phyloP scores from a whole-genome alignment of 1,140 invertebrate species.

The Drosophila kikkawai region DNA sequence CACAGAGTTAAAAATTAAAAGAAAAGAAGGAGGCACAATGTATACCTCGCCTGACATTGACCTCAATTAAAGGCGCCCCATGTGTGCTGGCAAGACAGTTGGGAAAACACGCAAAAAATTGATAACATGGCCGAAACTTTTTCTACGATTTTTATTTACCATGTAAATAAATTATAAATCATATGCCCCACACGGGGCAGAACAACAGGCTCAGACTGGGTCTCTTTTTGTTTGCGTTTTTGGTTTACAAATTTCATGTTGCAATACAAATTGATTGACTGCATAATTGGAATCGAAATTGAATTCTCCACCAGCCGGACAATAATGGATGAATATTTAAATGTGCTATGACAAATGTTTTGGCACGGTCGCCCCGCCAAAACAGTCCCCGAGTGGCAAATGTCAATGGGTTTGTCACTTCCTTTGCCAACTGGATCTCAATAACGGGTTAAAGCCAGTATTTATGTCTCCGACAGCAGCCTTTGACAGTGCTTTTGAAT shows the following conservation, averaged over 20 bases:
- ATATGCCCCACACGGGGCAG: conserved; percentile 27
- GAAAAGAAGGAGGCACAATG: conserved; percentile 6
- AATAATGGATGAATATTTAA: conserved; percentile 63
- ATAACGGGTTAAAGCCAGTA: conserved; percentile 15
- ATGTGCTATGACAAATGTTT: conserved; percentile 66
- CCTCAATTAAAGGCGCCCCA: conserved; percentile 52
- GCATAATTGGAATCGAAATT: conserved; percentile 54
- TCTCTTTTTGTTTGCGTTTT: conserved; percentile 33
- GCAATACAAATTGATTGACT: conserved; percentile 51
- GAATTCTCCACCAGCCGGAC: conserved; percentile 22
- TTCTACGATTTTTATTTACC: conserved; percentile 35
- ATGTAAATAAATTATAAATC: conserved; percentile 65
- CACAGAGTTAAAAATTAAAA: conserved; percentile 5
- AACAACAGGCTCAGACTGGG: conserved; percentile 15
- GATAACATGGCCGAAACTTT: conserved; percentile 40
- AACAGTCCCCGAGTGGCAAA: conserved; percentile 29
- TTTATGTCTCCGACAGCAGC: conserved; percentile 26
- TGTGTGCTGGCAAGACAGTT: conserved; percentile 38
- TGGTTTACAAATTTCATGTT: conserved; percentile 21
- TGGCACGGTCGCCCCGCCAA: conserved; percentile 21
- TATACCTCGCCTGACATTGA: conserved; percentile 61
- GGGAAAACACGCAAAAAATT: conserved; percentile 49
- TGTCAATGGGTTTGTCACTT: conserved; percentile 67
- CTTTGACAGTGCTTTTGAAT: conserved; percentile 37
- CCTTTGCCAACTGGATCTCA: conserved; percentile 28